Evolutionary conservation across 2,113 vertebrate genomes (phyloP), one percentile per base, ranked within the genome.

Genomic region (Ailuropoda melanoleuca): DNA sequence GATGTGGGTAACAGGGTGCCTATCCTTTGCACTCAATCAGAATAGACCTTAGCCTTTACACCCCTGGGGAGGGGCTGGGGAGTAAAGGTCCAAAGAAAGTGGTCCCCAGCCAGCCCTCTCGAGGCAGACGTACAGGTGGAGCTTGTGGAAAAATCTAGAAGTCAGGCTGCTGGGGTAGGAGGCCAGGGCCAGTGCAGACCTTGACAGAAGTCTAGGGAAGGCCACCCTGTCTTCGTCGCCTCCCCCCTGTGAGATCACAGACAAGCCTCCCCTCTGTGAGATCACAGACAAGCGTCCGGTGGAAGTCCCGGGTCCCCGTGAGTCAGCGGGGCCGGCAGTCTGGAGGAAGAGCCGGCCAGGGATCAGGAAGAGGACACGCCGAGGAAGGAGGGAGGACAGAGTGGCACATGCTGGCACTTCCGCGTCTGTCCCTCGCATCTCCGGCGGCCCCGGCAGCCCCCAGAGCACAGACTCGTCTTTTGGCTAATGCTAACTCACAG

Each of bases 141-240:
- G 43, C 62, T 14, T 10, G 1, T 4, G 2, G 43, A 66, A 53
- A 50, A 39, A 18, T 26, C 78, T 1, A 10, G 84, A 82, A 75
- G 56, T 87, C 60, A 37, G 29, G 62, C 86, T 14, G 53, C 43
- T 62, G 62, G 34, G 37, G 39, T 0, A 3, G 39, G 83, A 68
- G 77, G 56, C 58, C 2, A 1, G 64, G 56, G 39, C 75, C 15
- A 1, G 75, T 1, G 60, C 2, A 5, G 56, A 82, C 4, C 0
- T 5, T 0, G 2, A 3, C 0, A 37, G 19, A 39, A 8, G 56
- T 7, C 39, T 31, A 31, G 26, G 24, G 34, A 19, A 46, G 37
- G 46, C 80, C 6, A 9, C 9, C 0, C 8, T 4, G 24, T 43
- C 83, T 81, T 56, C 2, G 6, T 37, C 21, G 68, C n/a, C 23